Conservation (phyloP, 1,140 invertebrate species). For the Tetranychus urticae region DNA sequence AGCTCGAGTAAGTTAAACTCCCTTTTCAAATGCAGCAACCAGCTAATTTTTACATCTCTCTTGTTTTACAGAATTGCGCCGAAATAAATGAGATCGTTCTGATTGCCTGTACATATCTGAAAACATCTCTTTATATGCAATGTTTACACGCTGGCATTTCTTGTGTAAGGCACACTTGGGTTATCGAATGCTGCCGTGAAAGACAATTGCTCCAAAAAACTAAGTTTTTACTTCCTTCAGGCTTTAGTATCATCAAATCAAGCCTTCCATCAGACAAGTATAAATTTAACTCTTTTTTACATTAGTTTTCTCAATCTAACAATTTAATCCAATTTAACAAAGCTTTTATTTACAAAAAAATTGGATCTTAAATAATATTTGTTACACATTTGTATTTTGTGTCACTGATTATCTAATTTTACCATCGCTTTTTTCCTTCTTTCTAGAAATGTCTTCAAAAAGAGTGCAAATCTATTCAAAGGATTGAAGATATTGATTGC, state of each 20-base stretch:
- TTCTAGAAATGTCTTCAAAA: slow-evolving; percentile 6
- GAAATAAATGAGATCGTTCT: slow-evolving; percentile 14
- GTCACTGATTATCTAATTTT: background rate
- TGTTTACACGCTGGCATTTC: slow-evolving; percentile 20
- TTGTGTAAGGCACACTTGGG: slow-evolving; percentile 22
- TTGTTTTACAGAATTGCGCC: background rate
- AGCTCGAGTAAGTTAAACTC: slow-evolving; percentile 12
- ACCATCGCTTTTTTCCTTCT: background rate
- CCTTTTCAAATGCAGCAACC: slow-evolving; percentile 1
- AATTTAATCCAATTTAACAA: no score
- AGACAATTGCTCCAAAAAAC: slow-evolving; percentile 14
- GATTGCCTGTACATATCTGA: slow-evolving; percentile 18
- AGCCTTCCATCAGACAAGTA: slow-evolving; percentile 10
- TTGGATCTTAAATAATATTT: no score
- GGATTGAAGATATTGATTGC: slow-evolving; percentile 15
- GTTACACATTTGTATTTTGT: no score
- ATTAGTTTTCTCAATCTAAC: no score
- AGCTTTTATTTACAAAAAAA: no score
- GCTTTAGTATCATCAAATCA: slow-evolving; percentile 18
- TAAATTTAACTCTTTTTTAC: no score
- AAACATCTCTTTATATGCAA: slow-evolving; percentile 23
- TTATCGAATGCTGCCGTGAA: slow-evolving; percentile 16
- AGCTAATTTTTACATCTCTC: background rate
- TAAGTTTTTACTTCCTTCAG: slow-evolving; percentile 20
- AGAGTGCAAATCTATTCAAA: slow-evolving; percentile 13